Evolutionary conservation across 2,113 vertebrate genomes (phyloP).

Genomic region (Cottus gobio): DNA sequence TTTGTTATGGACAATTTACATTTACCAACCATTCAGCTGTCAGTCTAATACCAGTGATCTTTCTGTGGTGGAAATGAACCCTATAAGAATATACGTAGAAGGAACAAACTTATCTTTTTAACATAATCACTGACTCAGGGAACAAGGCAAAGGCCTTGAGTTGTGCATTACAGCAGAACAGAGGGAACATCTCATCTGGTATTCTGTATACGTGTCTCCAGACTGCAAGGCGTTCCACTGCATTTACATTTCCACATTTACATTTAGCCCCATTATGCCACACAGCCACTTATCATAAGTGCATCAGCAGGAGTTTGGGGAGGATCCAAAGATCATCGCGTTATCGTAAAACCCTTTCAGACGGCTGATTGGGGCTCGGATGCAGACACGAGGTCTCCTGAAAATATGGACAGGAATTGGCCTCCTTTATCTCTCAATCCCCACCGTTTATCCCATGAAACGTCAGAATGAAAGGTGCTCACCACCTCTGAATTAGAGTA

Average conservation of each 20-base stretch:
- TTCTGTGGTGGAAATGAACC: background rate
- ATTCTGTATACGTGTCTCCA: constrained; percentile 42
- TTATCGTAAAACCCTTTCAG: constrained; percentile 34
- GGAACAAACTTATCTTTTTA: constrained; percentile 32
- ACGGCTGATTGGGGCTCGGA: background rate
- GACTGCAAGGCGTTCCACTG: constrained; percentile 26
- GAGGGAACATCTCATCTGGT: constrained; percentile 40
- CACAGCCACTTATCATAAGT: constrained; percentile 54
- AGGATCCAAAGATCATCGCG: constrained; percentile 22
- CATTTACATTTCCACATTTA: constrained; percentile 66
- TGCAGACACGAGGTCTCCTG: constrained; percentile 4
- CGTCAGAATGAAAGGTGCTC: constrained; percentile 1
- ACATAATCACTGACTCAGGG: constrained; percentile 47
- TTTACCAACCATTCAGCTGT: constrained; percentile 34
- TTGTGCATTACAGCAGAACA: constrained; percentile 48
- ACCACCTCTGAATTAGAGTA: background rate
- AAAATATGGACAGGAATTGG: background rate
- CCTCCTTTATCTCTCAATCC: constrained; percentile 15
- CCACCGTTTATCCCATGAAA: constrained; percentile 17
- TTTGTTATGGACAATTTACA: constrained; percentile 30
- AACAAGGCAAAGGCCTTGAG: constrained; percentile 40
- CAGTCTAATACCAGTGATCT: constrained; percentile 19
- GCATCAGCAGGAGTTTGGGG: constrained; percentile 29
- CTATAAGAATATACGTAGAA: background rate
- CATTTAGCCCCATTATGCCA: constrained; percentile 44